Evolutionary conservation across 2,888 invertebrate genomes (phyloP).

Genomic region (Conomelus anceps): DNA sequence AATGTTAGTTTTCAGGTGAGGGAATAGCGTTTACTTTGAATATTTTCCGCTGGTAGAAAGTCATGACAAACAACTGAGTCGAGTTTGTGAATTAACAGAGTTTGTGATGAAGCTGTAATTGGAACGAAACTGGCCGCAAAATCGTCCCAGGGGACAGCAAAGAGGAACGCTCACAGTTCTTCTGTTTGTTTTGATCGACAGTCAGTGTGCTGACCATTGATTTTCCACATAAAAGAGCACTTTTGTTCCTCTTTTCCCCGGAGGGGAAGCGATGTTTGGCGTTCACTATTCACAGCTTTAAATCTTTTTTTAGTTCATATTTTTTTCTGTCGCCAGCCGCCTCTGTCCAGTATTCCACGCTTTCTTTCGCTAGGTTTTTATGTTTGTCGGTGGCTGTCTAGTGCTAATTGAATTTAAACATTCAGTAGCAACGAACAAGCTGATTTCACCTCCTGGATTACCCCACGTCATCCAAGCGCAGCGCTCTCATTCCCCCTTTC

Average conservation of each 20-base stretch:
- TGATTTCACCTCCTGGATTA: background rate
- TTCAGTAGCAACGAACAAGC: conserved; percentile 3
- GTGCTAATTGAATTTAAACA: conserved; percentile 11
- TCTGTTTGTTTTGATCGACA: background rate
- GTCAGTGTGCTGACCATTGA: background rate
- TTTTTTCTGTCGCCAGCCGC: background rate
- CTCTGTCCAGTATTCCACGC: background rate
- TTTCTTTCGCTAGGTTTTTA: background rate
- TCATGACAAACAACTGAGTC: background rate
- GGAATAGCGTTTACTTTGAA: background rate
- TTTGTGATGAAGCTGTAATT: background rate
- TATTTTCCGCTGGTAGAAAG: too few relatives aligned
- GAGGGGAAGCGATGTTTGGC: background rate
- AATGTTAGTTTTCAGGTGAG: background rate
- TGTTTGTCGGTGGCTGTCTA: background rate
- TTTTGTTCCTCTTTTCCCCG: background rate
- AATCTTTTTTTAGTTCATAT: background rate
- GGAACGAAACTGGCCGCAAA: background rate
- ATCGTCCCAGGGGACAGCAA: background rate
- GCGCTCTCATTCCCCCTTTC: too few relatives aligned
- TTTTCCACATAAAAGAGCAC: conserved; percentile 3
- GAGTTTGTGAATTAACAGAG: background rate
- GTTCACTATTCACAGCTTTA: background rate
- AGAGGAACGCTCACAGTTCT: background rate
- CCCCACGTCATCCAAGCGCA: background rate